Conservation (phyloP, 1,140 invertebrate genomes). For the Bombus sibiricus region DNA sequence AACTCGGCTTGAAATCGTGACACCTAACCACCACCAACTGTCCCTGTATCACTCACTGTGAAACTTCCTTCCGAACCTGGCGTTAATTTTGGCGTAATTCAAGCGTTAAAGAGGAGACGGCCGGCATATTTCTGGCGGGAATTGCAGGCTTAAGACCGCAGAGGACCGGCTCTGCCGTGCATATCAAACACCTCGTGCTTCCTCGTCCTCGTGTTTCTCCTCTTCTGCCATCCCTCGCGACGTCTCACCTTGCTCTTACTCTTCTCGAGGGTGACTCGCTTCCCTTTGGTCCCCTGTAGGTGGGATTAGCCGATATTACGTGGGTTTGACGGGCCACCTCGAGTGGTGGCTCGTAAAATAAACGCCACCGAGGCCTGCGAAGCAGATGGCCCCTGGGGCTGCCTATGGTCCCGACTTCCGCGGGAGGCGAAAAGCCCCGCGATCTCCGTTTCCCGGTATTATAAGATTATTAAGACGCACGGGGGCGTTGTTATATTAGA, state of each 20-base stretch:
- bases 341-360: conserved; percentile 70
- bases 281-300: conserved; percentile 36
- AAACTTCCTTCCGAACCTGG: background rate
- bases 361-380: conserved; percentile 45
- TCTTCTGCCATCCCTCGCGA: background rate
- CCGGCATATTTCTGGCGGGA: conserved; percentile 66
- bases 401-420: conserved; percentile 15
- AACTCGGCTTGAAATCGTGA: conserved; percentile 28
- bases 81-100: conserved; percentile 69
- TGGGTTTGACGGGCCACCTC: conserved; percentile 62
- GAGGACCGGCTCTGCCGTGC: conserved; percentile 53
- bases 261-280: background rate
- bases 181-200: conserved; percentile 69
- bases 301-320: conserved; percentile 74
- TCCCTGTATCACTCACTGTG: background rate
- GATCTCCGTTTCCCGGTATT: conserved; percentile 38
- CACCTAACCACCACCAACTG: background rate
- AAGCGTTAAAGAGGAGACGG: conserved; percentile 68
- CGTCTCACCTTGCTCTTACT: conserved; percentile 19
- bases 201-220: conserved; percentile 10
- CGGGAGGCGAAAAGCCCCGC: conserved; percentile 36
- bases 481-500: conserved; percentile 26
- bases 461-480: conserved; percentile 61
- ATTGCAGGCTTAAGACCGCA: conserved; percentile 67
- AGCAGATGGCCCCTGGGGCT: conserved; percentile 35